Conservation (phyloP, 2,797 vertebrate genomes). For the Rachycentron canadum region DNA sequence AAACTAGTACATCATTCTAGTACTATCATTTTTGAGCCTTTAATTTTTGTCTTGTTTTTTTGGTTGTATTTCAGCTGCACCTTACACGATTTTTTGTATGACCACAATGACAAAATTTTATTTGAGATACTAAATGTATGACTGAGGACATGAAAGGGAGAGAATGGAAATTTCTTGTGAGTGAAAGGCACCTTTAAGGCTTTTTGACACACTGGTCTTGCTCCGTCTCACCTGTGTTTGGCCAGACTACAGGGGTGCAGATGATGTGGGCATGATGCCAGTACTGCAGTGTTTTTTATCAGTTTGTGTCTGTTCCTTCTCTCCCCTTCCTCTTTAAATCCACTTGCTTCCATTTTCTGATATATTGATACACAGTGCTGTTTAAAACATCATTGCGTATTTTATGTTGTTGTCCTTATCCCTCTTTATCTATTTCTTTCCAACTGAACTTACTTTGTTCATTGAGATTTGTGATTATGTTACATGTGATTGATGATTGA, state of each 20-base stretch:
- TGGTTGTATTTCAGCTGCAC: not conserved
- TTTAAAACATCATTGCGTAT: not conserved
- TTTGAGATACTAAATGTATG: not conserved
- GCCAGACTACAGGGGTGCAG: conserved; percentile 26
- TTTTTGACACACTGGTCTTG: not conserved
- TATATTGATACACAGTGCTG: not conserved
- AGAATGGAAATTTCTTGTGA: not conserved
- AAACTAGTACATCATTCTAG: not conserved
- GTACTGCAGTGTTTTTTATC: conserved; percentile 53
- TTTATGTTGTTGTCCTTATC: not conserved
- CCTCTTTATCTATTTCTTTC: not conserved
- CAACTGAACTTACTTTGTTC: not conserved
- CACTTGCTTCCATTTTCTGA: not conserved
- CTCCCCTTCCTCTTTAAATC: not conserved
- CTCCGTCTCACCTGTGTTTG: conserved; percentile 35
- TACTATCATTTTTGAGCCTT: not conserved
- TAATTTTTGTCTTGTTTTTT: not conserved
- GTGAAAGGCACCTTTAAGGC: conserved; percentile 11
- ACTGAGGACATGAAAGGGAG: not conserved
- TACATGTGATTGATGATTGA: not conserved
- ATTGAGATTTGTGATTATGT: not conserved
- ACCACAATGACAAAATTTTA: not conserved
- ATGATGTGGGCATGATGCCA: conserved; percentile 47
- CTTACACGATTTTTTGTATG: not conserved
- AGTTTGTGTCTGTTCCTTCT: not conserved